These are phyloP conservation scores for Hystrix brachyura DNA, from an alignment of 2,113 vertebrate species.

Conservation along the genomic window DNA sequence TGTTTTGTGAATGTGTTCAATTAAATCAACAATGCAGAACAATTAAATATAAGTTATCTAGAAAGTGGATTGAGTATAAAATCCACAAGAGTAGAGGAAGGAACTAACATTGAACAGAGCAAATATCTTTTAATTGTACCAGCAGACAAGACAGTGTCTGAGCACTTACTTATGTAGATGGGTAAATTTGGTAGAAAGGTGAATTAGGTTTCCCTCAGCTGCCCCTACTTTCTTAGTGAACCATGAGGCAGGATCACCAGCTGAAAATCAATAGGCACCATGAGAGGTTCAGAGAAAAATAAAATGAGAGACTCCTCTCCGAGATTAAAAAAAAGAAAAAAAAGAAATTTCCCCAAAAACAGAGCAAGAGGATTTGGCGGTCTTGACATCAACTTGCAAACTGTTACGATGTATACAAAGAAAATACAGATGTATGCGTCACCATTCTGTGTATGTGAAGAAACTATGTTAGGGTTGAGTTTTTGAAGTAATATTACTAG, in stretches of 20 bases:
- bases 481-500: neutral
- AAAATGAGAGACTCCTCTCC: neutral
- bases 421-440: neutral
- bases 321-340: neutral
- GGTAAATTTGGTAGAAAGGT: neutral
- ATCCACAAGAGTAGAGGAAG: neutral
- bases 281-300: neutral
- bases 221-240: neutral
- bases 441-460: neutral
- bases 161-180: neutral
- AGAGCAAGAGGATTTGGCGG: neutral
- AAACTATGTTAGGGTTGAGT: neutral
- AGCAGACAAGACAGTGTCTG: neutral
- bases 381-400: neutral
- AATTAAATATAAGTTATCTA: neutral
- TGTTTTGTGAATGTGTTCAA: neutral
- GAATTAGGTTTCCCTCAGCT: neutral
- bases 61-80: neutral
- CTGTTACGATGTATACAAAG: neutral
- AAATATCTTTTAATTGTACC: neutral
- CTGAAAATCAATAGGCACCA: neutral
- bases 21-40: neutral
- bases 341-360: neutral
- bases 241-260: neutral
- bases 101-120: neutral